Base-by-base conservation (phyloP, 2,888 invertebrate species). In the Teleogryllus oceanicus region DNA sequence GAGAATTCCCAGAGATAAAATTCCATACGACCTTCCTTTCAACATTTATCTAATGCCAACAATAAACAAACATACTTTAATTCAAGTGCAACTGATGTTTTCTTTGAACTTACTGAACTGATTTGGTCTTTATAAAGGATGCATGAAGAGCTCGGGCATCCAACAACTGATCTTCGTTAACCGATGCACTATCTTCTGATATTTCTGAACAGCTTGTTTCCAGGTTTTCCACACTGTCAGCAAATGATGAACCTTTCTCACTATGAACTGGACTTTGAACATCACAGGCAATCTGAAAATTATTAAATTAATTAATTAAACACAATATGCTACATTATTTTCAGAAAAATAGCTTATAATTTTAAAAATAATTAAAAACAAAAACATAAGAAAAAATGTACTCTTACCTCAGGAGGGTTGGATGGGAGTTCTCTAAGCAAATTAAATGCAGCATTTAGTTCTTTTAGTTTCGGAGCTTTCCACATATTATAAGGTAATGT, bases 361-460 rank as follows among this genome's bases (percentile, higher is more conserved):
- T 76, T 24, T 37, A 37, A 1, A 10, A 50, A 20, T 21, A 79
- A 0, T 77, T 78, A 78, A 81, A 78, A 77, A 13, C n/a, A 76
- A 76, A 62, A 50, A 82, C 85, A 84, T 85, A 87, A 86, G 83
- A 82, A 86, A 86, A 84, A 81, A 24, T 87, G 87, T 81, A 88
- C 87, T 83, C 79, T 87, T 86, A 85, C 89, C 83, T 87, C 88
- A 20, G 82, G 88, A 0, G 93, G 92, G 75, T 82, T 83, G 74
- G 84, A 83, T 13, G 90, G 90, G 83, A 98, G 87, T 84, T 95
- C 94, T 78, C 91, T 91, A 21, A 98, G 88, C 79, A 95, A 90
- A 89, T 99, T 99, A 85, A 96, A 93, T 0, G 97, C 94, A 0
- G 93, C 93, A 87, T 96, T 97, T 50, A 98, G 88, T 87, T 98